Percentiles rank a stretch among this genome's conserved stretches.
These are phyloP conservation scores for Tetrao urogallus DNA, from an alignment of 2,113 vertebrate species.

Conservation along the genomic window DNA sequence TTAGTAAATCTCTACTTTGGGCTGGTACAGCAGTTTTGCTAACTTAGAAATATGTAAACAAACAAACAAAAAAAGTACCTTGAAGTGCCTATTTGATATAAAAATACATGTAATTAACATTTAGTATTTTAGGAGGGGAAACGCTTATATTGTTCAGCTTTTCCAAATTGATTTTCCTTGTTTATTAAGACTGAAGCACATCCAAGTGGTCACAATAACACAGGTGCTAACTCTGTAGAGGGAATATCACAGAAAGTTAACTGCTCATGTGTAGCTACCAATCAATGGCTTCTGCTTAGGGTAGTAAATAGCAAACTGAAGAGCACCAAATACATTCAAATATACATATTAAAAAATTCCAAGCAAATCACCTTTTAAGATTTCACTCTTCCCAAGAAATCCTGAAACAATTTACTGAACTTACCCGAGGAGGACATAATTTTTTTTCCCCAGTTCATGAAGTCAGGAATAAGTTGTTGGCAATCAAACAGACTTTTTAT, in stretches of 20 bases:
- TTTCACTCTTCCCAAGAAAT: not conserved
- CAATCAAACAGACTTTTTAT: not conserved
- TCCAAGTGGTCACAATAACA: not conserved
- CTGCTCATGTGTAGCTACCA: not conserved
- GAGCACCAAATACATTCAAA: not conserved
- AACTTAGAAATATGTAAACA: not conserved
- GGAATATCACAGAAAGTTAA: not conserved
- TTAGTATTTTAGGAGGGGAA: not conserved
- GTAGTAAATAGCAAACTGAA: slow-evolving; percentile 13
- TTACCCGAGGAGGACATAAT: slow-evolving; percentile 23
- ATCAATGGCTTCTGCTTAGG: not conserved
- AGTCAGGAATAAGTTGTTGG: slow-evolving; percentile 18
- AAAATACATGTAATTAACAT: not conserved
- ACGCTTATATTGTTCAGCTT: not conserved
- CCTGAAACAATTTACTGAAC: slow-evolving; percentile 9
- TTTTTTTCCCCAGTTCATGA: slow-evolving; percentile 41
- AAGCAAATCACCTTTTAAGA: not conserved
- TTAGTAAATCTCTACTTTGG: not conserved
- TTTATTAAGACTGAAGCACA: not conserved
- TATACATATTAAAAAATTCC: not conserved
- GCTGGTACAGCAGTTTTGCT: not conserved
- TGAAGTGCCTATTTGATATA: not conserved
- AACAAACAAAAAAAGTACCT: not conserved
- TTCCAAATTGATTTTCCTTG: not conserved
- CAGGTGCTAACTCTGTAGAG: not conserved